Evolutionary conservation across 2,888 invertebrate species (phyloP), one percentile per base, ranked within the genome.

Genomic region (Drosophila nr. perissopoda): DNA sequence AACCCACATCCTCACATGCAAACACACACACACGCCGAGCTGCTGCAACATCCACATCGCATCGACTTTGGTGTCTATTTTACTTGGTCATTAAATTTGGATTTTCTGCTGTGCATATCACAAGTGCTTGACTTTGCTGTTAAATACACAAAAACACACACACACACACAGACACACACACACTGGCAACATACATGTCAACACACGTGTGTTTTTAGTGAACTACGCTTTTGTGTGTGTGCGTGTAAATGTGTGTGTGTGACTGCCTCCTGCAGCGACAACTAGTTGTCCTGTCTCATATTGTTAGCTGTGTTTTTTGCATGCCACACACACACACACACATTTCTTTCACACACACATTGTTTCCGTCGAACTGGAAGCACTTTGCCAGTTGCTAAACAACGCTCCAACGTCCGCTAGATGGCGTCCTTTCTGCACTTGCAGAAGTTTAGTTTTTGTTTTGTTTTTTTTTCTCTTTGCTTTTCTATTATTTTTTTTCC

Each of bases 1-100:
- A 61, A 69, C 31, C 57, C 36, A 34, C 69, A 64, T 45, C 16
- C 13, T 10, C 48, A 51, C 21, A 56, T 21, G 38, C 21, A 36
- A 61, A 58, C 16, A 40, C n/a, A 45, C 21, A 33, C 59, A 62
- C 34, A n/a, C 67, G 69, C 52, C 21, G 27, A 25, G 34, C 38
- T 67, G 53, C 48, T 64, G 61, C 74, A 64, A 56, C 75, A 71
- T 74, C 54, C 58, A 42, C 34, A 48, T 63, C 21, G 31, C 34
- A 21, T 58, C 48, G 66, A 81, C 69, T 78, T 70, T 71, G 81
- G 73, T 87, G 88, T 87, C 85, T 87, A 86, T 83, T 85, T 88
- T 88, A 86, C 86, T 83, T 88, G 88, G 85, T 88, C 85, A 85
- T 85, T 85, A 85, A 87, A 85, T 85, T 85, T 85, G 80, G 88